Conservation (phyloP, 2,888 invertebrate genomes). For the Acrocyrtus sp. region DNA sequence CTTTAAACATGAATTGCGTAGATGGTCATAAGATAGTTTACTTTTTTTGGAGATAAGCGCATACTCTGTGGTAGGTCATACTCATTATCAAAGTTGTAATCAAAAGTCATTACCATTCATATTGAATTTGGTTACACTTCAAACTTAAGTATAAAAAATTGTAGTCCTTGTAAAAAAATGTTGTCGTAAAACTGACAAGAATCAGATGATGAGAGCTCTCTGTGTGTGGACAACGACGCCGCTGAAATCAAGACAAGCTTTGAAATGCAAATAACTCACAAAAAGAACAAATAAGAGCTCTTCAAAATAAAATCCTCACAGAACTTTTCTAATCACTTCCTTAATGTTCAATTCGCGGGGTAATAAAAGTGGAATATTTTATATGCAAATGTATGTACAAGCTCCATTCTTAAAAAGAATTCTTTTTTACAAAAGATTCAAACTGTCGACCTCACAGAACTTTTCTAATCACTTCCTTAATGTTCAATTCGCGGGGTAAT, state of each 20-base stretch:
- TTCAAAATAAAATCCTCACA: constrained; percentile 5
- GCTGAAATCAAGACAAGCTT: constrained; percentile 23
- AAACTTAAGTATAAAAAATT: too few relatives aligned
- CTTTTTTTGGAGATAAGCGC: too few relatives aligned
- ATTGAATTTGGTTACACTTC: too few relatives aligned
- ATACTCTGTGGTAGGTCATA: constrained; percentile 40
- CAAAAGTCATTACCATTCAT: constrained; percentile 33
- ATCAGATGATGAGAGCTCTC: constrained; percentile 15
- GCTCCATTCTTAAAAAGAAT: too few relatives aligned
- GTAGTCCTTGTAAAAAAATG: too few relatives aligned
- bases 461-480: constrained; percentile 33
- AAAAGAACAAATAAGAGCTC: not conserved
- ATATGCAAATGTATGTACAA: too few relatives aligned
- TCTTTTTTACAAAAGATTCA: too few relatives aligned
- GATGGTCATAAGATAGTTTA: too few relatives aligned
- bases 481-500: constrained; percentile 23
- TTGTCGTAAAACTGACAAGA: constrained; percentile 26
- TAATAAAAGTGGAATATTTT: constrained; percentile 21
- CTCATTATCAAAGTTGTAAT: constrained; percentile 37
- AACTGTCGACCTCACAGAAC: constrained; percentile 2
- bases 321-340: constrained; percentile 27
- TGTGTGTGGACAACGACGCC: too few relatives aligned
- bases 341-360: constrained; percentile 28
- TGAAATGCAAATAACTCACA: not conserved
- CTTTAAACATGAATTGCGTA: too few relatives aligned